A percentile compares a stretch with the other conserved stretches of the same genome.
Evolutionary conservation across 2,113 vertebrate genomes (phyloP).

Genomic region (Caretta caretta): DNA sequence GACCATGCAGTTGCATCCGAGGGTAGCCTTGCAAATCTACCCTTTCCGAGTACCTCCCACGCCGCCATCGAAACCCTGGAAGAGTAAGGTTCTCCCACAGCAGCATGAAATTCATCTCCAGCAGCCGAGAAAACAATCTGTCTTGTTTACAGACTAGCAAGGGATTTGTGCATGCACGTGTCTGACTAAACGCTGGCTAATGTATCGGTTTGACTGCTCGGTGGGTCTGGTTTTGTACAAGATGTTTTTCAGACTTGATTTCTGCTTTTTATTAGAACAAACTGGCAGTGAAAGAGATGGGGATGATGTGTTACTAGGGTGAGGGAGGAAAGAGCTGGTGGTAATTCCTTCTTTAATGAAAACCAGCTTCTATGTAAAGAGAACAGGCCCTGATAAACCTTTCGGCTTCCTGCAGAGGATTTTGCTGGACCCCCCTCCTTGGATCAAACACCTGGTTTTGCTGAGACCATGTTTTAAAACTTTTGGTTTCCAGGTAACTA

Average conservation of each 20-base stretch:
- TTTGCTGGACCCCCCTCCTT: background rate
- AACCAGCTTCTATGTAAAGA: slow-evolving; percentile 29
- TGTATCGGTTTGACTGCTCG: background rate
- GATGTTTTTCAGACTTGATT: slow-evolving; percentile 45
- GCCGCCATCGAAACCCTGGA: background rate
- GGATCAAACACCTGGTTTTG: slow-evolving; percentile 27
- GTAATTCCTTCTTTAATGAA: slow-evolving; percentile 47
- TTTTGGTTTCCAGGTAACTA: slow-evolving; percentile 7
- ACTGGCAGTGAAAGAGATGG: slow-evolving; percentile 35
- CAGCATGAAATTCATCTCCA: background rate
- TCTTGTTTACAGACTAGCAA: slow-evolving; percentile 29
- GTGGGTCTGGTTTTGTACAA: background rate
- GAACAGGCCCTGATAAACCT: slow-evolving; percentile 60
- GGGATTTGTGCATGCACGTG: background rate
- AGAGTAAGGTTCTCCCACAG: background rate
- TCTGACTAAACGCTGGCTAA: background rate
- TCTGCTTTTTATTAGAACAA: slow-evolving; percentile 69
- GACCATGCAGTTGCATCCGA: background rate
- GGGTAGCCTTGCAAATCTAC: background rate
- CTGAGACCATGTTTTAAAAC: background rate
- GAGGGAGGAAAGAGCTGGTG: slow-evolving; percentile 46
- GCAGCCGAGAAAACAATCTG: slow-evolving; percentile 27
- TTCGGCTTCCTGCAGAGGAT: slow-evolving; percentile 10
- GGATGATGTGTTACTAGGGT: slow-evolving; percentile 40
- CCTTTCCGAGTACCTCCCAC: background rate